phyloP scores from a whole-genome alignment of 1,140 invertebrate species.

The Delia radicum region DNA sequence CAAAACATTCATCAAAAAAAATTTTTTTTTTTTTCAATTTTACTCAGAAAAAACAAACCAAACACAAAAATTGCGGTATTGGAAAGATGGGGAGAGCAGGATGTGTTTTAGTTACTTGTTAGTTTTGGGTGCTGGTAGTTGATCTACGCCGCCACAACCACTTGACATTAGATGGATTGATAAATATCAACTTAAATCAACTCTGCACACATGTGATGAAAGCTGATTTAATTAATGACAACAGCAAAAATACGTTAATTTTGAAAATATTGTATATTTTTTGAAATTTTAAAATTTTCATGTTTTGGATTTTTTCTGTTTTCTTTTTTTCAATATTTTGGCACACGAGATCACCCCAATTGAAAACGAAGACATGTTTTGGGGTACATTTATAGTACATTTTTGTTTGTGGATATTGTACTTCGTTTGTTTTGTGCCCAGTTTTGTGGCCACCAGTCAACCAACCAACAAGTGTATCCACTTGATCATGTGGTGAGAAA shows the following conservation, averaged over 20 bases:
- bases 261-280: background rate
- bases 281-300: no score
- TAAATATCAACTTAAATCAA: no score
- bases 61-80: background rate
- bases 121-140: background rate
- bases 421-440: background rate
- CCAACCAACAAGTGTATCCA: background rate
- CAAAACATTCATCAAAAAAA: background rate
- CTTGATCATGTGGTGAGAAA: constrained; percentile 13
- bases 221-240: background rate
- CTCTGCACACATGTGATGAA: no score
- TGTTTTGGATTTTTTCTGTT: background rate
- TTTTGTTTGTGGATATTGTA: background rate
- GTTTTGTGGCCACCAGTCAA: background rate
- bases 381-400: background rate
- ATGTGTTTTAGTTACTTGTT: background rate
- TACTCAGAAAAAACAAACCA: background rate
- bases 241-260: background rate
- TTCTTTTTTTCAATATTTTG: background rate
- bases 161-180: constrained; percentile 11
- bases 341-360: constrained; percentile 4
- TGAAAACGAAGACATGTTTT: background rate
- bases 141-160: background rate
- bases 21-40: background rate
- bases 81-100: background rate